These are phyloP conservation scores for Cynopterus sphinx DNA, from an alignment of 2,797 vertebrate genomes.

Conservation along the genomic window DNA sequence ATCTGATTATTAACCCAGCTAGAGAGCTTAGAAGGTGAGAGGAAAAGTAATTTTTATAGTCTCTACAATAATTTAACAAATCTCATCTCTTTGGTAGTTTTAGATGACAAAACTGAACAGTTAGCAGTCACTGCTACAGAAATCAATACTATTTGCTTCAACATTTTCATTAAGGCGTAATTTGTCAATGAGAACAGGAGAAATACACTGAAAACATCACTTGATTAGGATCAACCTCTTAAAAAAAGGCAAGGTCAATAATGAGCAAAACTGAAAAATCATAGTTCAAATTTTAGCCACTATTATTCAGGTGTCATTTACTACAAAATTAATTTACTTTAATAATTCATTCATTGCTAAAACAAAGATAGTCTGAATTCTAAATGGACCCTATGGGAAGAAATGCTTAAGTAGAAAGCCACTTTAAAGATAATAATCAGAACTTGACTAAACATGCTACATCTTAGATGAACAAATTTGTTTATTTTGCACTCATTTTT, in stretches of 20 bases:
- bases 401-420: not conserved
- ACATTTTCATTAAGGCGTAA: not conserved
- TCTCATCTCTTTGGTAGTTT: not conserved
- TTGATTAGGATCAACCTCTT: not conserved
- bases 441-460: not conserved
- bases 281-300: constrained; percentile 5
- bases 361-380: not conserved
- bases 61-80: not conserved
- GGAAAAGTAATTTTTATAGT: not conserved
- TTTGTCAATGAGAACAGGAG: not conserved
- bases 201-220: not conserved
- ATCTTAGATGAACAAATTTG: not conserved
- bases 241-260: not conserved
- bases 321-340: not conserved
- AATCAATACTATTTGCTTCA: not conserved
- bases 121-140: not conserved
- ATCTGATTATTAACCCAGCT: not conserved
- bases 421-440: not conserved
- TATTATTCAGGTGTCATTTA: not conserved
- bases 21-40: not conserved
- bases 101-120: not conserved
- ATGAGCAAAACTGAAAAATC: constrained; percentile 11
- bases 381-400: not conserved
- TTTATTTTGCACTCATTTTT: constrained; percentile 10
- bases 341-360: not conserved